A percentile compares a stretch with the other conserved stretches of the same genome.
These are phyloP conservation scores for Chymomyza fuscimana DNA, from an alignment of 2,888 invertebrate genomes.

Conservation along the genomic window DNA sequence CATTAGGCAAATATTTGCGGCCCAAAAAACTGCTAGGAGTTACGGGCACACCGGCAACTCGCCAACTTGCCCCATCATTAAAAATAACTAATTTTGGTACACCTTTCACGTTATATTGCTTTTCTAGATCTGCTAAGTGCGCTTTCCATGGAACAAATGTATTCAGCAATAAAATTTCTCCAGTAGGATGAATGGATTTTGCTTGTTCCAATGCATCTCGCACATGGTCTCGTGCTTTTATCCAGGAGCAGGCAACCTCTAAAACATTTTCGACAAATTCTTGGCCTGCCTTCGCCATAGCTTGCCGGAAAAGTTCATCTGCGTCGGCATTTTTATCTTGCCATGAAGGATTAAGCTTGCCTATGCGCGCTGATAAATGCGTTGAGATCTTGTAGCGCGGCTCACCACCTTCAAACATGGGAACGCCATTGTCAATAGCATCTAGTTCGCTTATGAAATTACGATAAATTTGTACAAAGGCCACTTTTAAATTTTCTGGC, in stretches of 20 bases:
- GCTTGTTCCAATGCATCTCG: conserved; percentile 86
- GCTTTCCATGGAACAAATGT: conserved; percentile 94
- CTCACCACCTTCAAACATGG: conserved; percentile 87
- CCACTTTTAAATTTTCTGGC: conserved; percentile 81
- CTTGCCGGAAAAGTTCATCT: conserved; percentile 86
- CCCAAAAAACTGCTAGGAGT: conserved; percentile 85
- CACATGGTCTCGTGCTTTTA: conserved; percentile 91
- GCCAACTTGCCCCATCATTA: conserved; percentile 85
- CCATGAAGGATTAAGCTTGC: conserved; percentile 92
- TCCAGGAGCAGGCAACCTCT: conserved; percentile 86
- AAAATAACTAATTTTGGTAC: conserved; percentile 88
- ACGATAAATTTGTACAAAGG: conserved; percentile 89
- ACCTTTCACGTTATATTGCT: conserved; percentile 84
- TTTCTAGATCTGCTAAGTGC: conserved; percentile 91
- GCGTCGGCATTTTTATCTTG: conserved; percentile 82
- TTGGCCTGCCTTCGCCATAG: conserved; percentile 87
- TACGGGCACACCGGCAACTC: conserved; percentile 92
- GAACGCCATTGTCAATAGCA: conserved; percentile 98
- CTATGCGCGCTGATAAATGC: conserved; percentile 87
- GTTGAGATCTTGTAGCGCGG: conserved; percentile 90
- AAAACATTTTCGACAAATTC: conserved; percentile 88
- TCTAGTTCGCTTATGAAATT: conserved; percentile 95
- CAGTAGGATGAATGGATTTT: conserved; percentile 85
- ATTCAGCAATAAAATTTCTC: conserved; percentile 88
- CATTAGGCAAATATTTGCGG: conserved; percentile 88